Evolutionary conservation across 2,113 vertebrate genomes (phyloP).

Genomic region (Gallinago jamesoni): DNA sequence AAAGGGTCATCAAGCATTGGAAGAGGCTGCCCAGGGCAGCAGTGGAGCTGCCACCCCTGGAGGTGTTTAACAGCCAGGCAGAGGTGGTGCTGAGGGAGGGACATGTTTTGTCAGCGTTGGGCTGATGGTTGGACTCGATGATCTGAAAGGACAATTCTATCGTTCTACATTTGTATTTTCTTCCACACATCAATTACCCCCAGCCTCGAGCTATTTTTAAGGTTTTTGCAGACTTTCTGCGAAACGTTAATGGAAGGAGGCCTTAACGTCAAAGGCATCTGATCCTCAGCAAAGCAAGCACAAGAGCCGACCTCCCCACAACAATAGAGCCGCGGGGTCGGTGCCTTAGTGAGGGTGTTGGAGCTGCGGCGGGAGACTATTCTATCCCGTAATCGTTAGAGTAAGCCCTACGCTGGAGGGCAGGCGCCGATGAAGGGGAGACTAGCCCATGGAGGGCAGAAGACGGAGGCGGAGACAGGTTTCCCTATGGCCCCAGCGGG

Average conservation of each 20-base stretch:
- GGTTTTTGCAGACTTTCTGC: background rate
- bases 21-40: background rate
- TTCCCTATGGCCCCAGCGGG: background rate
- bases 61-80: background rate
- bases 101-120: background rate
- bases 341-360: rapidly evolving
- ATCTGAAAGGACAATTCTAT: background rate
- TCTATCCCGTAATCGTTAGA: too few species aligned
- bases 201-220: background rate
- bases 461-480: rapidly evolving
- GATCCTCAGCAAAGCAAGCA: rapidly evolving
- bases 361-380: background rate
- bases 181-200: rapidly evolving
- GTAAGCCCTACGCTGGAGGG: background rate
- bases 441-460: rapidly evolving
- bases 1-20: background rate
- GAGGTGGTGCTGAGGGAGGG: background rate
- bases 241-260: too few species aligned
- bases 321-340: rapidly evolving
- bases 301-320: rapidly evolving
- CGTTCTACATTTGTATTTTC: background rate
- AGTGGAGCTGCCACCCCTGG: background rate
- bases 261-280: too few species aligned
- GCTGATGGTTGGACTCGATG: background rate
- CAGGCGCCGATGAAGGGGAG: rapidly evolving